Conservation (phyloP, 2,888 invertebrate genomes). For the Heliconius hortense region DNA sequence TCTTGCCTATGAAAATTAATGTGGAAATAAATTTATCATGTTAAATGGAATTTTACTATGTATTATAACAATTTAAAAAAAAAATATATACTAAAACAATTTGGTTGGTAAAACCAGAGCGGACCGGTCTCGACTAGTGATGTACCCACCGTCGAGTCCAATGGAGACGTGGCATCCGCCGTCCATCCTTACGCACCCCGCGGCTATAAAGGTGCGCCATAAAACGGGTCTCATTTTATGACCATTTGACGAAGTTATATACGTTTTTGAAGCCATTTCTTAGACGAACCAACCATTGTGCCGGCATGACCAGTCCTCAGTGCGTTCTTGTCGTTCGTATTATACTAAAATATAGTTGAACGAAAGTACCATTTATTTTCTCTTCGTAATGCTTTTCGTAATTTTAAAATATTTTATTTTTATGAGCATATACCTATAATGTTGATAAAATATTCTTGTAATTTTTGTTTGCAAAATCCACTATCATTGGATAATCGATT, state of each 20-base stretch:
- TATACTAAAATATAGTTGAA: slow-evolving; percentile 59
- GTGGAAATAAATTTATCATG: not conserved
- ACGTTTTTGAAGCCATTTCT: slow-evolving; percentile 76
- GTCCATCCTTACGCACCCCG: slow-evolving; percentile 70
- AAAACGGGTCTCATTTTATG: slow-evolving; percentile 78
- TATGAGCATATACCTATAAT: not conserved
- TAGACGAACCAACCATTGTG: slow-evolving; percentile 68
- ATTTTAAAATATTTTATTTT: not conserved
- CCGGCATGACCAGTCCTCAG: slow-evolving; percentile 65
- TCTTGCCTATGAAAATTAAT: slow-evolving; percentile 4
- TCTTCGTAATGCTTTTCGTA: slow-evolving; percentile 32
- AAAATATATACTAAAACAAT: slow-evolving; percentile 31
- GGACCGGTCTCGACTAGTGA: slow-evolving; percentile 39
- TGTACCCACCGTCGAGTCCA: slow-evolving; percentile 45
- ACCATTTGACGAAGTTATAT: slow-evolving; percentile 80
- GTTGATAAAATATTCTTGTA: slow-evolving; percentile 27
- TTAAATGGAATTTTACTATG: not conserved
- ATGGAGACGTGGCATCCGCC: slow-evolving; percentile 59
- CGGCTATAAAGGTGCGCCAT: slow-evolving; percentile 77
- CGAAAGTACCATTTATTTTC: slow-evolving; percentile 47
- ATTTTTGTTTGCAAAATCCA: slow-evolving; percentile 51
- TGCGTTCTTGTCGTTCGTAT: slow-evolving; percentile 60
- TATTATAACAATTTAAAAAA: not conserved
- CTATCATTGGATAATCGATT: slow-evolving; percentile 64
- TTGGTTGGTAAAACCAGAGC: slow-evolving; percentile 34